Evolutionary conservation across 1,140 invertebrate genomes (phyloP).

Genomic region (Paramacrobiotus metropolitanus): DNA sequence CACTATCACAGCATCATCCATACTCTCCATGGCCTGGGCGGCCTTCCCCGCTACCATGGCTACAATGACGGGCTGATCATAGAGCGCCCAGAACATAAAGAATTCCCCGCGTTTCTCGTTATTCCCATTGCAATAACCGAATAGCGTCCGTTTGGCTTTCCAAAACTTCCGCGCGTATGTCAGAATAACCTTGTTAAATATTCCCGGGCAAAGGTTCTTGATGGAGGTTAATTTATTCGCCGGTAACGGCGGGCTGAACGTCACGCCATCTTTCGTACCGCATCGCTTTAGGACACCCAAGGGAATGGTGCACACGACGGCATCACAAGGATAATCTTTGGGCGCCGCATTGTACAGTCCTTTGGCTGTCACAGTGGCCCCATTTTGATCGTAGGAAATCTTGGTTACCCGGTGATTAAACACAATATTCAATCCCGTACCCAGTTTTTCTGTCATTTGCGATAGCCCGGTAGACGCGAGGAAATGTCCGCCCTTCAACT

Average conservation of each 20-base stretch:
- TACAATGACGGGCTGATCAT: conserved; percentile 74
- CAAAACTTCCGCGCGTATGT: neutral
- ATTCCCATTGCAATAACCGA: neutral
- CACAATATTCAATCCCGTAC: neutral
- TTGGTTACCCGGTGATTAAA: neutral
- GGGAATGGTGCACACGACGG: conserved; percentile 80
- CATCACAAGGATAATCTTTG: conserved; percentile 35
- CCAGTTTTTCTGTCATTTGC: neutral
- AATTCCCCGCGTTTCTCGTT: conserved; percentile 37
- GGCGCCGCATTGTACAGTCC: no score
- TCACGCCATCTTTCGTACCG: conserved; percentile 9
- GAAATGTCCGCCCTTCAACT: conserved; percentile 19
- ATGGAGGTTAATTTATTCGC: neutral
- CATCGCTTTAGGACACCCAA: conserved; percentile 82
- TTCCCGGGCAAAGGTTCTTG: conserved; percentile 62
- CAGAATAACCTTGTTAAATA: conserved; percentile 57
- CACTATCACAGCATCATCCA: conserved; percentile 90
- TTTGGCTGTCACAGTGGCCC: neutral
- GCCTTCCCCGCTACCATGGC: conserved; percentile 89
- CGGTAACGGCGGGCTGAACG: neutral
- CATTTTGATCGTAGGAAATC: neutral
- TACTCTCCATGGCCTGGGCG: conserved; percentile 87
- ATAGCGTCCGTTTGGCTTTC: neutral
- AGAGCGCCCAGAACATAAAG: conserved; percentile 93
- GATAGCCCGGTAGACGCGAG: neutral